These are phyloP conservation scores for Cylas formicarius DNA, from an alignment of 1,140 invertebrate genomes.

Conservation along the genomic window DNA sequence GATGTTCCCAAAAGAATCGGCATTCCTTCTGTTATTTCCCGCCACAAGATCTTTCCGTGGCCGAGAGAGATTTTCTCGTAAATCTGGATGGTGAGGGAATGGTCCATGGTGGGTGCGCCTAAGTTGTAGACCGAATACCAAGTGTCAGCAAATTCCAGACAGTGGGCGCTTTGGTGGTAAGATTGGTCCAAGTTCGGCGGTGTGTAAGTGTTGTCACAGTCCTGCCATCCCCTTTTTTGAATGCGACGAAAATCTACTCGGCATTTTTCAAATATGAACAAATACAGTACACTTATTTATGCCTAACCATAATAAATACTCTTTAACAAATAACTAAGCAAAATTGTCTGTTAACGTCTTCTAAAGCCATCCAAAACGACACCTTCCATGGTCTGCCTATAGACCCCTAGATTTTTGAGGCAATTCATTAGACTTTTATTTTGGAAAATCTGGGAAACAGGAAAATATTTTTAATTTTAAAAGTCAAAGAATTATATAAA, in stretches of 20 bases:
- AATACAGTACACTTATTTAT: too few species aligned
- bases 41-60: slow-evolving; percentile 37
- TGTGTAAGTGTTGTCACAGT: slow-evolving; percentile 40
- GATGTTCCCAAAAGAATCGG: slow-evolving; percentile 28
- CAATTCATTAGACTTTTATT: too few species aligned
- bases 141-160: slow-evolving; percentile 46
- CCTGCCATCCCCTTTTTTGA: slow-evolving; percentile 43
- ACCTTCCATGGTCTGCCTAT: too few species aligned
- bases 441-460: too few species aligned
- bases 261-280: too few species aligned
- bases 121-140: slow-evolving; percentile 47
- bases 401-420: too few species aligned
- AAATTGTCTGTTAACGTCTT: too few species aligned
- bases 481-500: too few species aligned
- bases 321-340: too few species aligned
- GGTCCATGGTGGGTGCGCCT: slow-evolving; percentile 39
- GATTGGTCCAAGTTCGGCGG: slow-evolving; percentile 39
- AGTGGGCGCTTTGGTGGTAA: slow-evolving; percentile 48
- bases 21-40: slow-evolving; percentile 38
- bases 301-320: too few species aligned
- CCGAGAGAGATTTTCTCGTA: slow-evolving; percentile 41
- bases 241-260: slow-evolving; percentile 3
- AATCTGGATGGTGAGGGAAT: slow-evolving; percentile 41
- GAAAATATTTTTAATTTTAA: too few species aligned
- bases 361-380: too few species aligned